phyloP scores from a whole-genome alignment of 2,797 vertebrate genomes.

The Phylloscopus collybita region DNA sequence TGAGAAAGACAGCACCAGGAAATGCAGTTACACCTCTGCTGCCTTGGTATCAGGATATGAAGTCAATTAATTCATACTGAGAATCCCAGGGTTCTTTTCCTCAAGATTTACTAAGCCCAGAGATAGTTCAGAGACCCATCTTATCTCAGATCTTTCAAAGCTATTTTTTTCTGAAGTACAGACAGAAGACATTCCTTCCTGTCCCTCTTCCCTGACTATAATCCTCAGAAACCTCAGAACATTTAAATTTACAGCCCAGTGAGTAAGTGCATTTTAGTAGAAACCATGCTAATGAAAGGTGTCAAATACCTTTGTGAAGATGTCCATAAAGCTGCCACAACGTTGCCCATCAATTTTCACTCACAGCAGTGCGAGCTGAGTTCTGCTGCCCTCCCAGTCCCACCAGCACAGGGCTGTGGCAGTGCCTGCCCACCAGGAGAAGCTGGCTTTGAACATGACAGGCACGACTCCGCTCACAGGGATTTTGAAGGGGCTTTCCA shows the following conservation, averaged over 20 bases:
- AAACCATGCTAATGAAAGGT: conserved; percentile 14
- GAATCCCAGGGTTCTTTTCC: neutral
- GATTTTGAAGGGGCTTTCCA: neutral
- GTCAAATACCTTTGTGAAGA: conserved; percentile 43
- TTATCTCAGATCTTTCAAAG: neutral
- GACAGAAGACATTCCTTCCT: neutral
- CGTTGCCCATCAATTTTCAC: neutral
- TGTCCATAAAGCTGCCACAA: neutral
- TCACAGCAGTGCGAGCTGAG: neutral
- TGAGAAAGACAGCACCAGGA: neutral
- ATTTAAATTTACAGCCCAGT: neutral
- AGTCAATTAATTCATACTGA: neutral
- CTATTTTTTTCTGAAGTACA: neutral
- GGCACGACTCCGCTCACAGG: neutral
- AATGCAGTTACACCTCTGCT: neutral
- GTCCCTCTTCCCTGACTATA: neutral
- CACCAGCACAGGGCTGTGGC: neutral
- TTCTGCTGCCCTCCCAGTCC: neutral
- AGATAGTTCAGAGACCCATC: neutral
- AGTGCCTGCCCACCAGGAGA: neutral
- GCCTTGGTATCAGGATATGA: neutral
- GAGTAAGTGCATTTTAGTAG: conserved; percentile 4
- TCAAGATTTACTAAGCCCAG: neutral
- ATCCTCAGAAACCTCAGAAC: neutral
- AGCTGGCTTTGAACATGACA: neutral